Conservation (phyloP, 1,140 invertebrate species). For the Cepaea nemoralis region DNA sequence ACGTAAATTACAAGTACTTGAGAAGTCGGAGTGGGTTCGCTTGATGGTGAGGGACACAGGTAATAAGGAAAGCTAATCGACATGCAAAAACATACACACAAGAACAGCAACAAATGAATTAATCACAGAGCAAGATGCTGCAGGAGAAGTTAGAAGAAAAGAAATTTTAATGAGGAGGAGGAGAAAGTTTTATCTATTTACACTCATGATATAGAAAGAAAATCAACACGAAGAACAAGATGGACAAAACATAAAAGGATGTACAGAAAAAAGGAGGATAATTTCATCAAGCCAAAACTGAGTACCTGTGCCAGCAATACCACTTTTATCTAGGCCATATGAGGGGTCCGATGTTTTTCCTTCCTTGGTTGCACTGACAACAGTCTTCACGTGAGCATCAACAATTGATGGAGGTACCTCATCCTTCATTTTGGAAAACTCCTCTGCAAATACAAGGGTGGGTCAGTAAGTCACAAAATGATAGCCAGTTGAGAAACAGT, state of each 20-base stretch:
- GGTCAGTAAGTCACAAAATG: not conserved
- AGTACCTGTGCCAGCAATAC: conserved; percentile 84
- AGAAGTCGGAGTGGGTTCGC: no score
- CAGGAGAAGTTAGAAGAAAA: no score
- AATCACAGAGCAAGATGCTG: no score
- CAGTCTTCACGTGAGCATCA: conserved; percentile 95
- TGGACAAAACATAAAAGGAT: not conserved
- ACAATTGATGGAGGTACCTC: conserved; percentile 95
- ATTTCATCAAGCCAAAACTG: not conserved
- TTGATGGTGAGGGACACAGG: no score
- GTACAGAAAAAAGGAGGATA: no score
- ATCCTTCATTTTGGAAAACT: conserved; percentile 78
- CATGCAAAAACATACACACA: no score
- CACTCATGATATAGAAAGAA: not conserved
- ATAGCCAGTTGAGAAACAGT: not conserved
- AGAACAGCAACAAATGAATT: no score
- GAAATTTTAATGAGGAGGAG: no score
- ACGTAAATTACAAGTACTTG: no score
- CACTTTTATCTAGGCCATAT: conserved; percentile 79
- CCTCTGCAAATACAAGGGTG: conserved; percentile 67
- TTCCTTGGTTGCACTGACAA: conserved; percentile 82
- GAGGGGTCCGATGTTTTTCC: conserved; percentile 84
- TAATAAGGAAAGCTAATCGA: no score
- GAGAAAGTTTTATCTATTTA: no score
- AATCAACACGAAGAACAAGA: not conserved